Evolutionary conservation across 2,888 invertebrate species (phyloP), one percentile per base, ranked within the genome.

Genomic region (Orchesellides sinensis): DNA sequence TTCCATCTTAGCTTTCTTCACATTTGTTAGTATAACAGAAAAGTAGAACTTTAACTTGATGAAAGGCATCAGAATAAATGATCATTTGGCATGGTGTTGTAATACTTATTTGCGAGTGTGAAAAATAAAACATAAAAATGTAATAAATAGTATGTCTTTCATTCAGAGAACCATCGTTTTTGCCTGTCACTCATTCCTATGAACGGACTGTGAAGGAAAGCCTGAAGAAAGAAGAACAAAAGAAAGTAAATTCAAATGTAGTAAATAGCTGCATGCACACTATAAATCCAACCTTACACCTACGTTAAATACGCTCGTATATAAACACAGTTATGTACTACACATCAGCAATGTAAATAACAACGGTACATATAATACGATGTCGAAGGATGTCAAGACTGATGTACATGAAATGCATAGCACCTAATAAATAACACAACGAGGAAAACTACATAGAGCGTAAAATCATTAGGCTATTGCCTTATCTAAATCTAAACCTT

Each of bases 41-140:
- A 32, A 1, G 40, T 2, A n/a, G 40, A 59, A 70, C 35, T 69
- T 54, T 14, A 59, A 56, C 27, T 59, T 56, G 68, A 77, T 68
- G 68, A 77, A 69, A 69, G 52, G 49, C 27, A 25, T 21, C n/a
- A 69, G 47, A 77, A 66, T 75, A 32, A 66, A 68, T 66, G 27
- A 66, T 56, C 68, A 69, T 69, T 78, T 66, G n/a, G n/a, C n/a
- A n/a, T n/a, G n/a, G n/a, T n/a, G n/a, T n/a, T n/a, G n/a, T n/a
- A n/a, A n/a, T n/a, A n/a, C 21, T 49, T 49, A 49, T 49, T 17
- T 17, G 19, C 40, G 40, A n/a, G 40, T 19, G 35, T 40, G n/a
- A 40, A n/a, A 40, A 40, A 40, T 14, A n/a, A 8, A 19, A 10
- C 17, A 52, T 52, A 52, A 52, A 52, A 52, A n/a, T 52, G 52